Percentiles rank a stretch among this genome's conserved stretches.
Evolutionary conservation across 1,140 invertebrate genomes (phyloP).

Genomic region (Monomorium pharaonis): DNA sequence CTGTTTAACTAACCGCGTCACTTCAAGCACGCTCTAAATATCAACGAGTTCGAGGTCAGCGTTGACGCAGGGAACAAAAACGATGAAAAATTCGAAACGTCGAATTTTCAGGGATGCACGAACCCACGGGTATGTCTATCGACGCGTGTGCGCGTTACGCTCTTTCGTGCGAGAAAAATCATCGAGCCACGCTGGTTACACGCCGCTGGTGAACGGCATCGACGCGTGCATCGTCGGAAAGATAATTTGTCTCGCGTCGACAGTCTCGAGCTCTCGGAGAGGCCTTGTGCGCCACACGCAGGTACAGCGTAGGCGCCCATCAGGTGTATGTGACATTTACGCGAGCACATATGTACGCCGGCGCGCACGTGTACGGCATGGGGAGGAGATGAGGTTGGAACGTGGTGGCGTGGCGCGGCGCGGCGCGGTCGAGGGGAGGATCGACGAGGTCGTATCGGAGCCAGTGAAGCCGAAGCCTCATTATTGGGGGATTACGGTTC

Average conservation of each 20-base stretch:
- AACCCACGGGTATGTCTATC: background rate
- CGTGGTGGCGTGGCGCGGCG: background rate
- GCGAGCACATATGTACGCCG: constrained; percentile 52
- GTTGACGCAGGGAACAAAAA: background rate
- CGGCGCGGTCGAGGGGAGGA: constrained; percentile 45
- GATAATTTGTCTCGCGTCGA: constrained; percentile 72
- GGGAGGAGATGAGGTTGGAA: background rate
- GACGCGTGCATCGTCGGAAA: constrained; percentile 61
- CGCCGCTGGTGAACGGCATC: constrained; percentile 58
- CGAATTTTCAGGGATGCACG: constrained; percentile 13
- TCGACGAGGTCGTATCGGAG: constrained; percentile 76
- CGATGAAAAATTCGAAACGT: background rate
- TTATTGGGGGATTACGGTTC: constrained; percentile 86
- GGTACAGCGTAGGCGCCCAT: constrained; percentile 52
- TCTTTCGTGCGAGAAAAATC: constrained; percentile 42
- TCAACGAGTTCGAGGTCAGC: constrained; percentile 43
- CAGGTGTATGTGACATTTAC: constrained; percentile 69
- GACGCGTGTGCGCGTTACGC: background rate
- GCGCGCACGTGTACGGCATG: constrained; percentile 43
- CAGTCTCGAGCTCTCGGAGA: constrained; percentile 59
- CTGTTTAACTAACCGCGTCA: background rate
- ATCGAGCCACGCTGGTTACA: constrained; percentile 19
- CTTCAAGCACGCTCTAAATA: constrained; percentile 31
- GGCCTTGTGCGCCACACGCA: constrained; percentile 39
- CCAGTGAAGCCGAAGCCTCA: constrained; percentile 80